These are phyloP conservation scores for Batillaria attramentaria DNA, from an alignment of 1,140 invertebrate genomes.

Conservation along the genomic window DNA sequence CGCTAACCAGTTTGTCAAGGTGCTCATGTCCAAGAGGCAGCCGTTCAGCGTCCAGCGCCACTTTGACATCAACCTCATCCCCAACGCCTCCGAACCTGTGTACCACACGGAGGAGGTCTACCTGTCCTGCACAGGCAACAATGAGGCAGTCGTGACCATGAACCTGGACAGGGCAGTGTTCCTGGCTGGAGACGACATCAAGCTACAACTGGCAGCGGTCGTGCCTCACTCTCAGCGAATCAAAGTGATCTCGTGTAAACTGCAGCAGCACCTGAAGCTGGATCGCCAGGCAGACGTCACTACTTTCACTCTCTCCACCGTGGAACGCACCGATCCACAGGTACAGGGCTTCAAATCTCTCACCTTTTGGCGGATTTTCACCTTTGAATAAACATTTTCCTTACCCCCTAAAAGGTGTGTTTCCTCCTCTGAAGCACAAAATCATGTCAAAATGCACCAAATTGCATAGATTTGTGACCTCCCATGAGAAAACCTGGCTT, in stretches of 20 bases:
- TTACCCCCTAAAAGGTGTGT: too few species aligned
- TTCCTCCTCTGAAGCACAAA: too few species aligned
- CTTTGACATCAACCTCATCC: slow-evolving; percentile 58
- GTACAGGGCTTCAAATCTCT: slow-evolving; percentile 20
- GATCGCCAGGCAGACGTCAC: slow-evolving; percentile 36
- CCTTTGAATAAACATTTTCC: too few species aligned
- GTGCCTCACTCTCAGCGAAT: slow-evolving; percentile 45
- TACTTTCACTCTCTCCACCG: slow-evolving; percentile 40
- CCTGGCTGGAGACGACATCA: slow-evolving; percentile 61
- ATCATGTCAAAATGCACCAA: too few species aligned
- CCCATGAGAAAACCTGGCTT: too few species aligned
- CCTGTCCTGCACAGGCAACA: slow-evolving; percentile 37
- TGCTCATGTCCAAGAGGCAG: slow-evolving; percentile 50
- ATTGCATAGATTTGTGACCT: too few species aligned
- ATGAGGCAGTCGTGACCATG: slow-evolving; percentile 37
- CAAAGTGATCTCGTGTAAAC: slow-evolving; percentile 49
- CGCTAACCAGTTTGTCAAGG: slow-evolving; percentile 51
- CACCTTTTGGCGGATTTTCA: too few species aligned
- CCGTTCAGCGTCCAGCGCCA: slow-evolving; percentile 50
- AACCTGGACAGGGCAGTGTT: slow-evolving; percentile 57
- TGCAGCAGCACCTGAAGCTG: slow-evolving; percentile 49
- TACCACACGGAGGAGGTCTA: slow-evolving; percentile 47
- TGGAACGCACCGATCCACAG: slow-evolving; percentile 48
- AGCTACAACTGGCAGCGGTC: slow-evolving; percentile 47
- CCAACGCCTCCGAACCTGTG: slow-evolving; percentile 48